A percentile compares a stretch with the other conserved stretches of the same genome.
phyloP scores from a whole-genome alignment of 2,888 invertebrate species.

The Hirtodrosophila duncani region DNA sequence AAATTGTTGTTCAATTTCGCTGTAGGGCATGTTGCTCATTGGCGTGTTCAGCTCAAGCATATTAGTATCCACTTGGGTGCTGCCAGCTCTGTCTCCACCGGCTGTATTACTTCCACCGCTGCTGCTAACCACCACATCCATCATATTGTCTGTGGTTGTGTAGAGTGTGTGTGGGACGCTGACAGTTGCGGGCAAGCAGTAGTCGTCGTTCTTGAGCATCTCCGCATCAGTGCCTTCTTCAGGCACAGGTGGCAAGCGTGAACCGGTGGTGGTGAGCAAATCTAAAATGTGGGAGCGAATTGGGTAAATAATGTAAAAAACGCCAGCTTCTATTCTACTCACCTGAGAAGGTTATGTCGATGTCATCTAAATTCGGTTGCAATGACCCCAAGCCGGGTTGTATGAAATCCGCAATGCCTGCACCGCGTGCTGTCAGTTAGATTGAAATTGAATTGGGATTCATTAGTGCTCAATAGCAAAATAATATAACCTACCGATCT shows the following conservation, averaged over 20 bases:
- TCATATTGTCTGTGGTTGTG: constrained; percentile 71
- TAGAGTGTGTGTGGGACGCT: constrained; percentile 71
- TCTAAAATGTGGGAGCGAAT: constrained; percentile 48
- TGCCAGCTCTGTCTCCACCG: too few species aligned
- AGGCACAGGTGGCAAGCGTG: constrained; percentile 81
- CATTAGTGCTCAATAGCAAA: background rate
- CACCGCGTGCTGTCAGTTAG: constrained; percentile 81
- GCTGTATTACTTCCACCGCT: constrained; percentile 2
- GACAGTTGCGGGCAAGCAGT: constrained; percentile 64
- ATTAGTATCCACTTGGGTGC: constrained; percentile 66
- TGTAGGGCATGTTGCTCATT: constrained; percentile 63
- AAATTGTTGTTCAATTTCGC: constrained; percentile 73
- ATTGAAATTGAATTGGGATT: background rate
- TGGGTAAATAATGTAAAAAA: background rate
- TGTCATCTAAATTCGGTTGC: constrained; percentile 97
- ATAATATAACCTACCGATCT: constrained; percentile 87
- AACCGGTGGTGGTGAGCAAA: constrained; percentile 72
- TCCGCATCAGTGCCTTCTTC: constrained; percentile 81
- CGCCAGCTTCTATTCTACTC: constrained; percentile 35
- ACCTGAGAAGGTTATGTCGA: constrained; percentile 91
- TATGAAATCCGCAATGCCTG: constrained; percentile 96
- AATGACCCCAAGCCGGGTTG: constrained; percentile 98
- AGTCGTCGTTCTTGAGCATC: constrained; percentile 79
- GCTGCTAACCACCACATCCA: constrained; percentile 59
- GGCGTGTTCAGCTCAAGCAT: constrained; percentile 77